These are phyloP conservation scores for Temnothorax unifasciatus DNA, from an alignment of 2,888 invertebrate genomes.

Conservation along the genomic window DNA sequence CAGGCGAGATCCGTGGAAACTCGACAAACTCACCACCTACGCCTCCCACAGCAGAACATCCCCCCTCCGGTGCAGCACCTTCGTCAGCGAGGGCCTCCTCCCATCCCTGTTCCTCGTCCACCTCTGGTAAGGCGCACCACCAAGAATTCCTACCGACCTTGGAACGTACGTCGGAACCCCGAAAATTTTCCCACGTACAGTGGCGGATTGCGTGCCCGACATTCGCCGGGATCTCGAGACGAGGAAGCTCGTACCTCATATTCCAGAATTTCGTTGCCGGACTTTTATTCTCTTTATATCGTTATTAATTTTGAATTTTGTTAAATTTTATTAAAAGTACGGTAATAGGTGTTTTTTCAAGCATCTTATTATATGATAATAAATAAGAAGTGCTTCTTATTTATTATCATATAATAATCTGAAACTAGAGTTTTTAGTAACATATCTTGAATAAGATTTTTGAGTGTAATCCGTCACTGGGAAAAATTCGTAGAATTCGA, in stretches of 20 bases:
- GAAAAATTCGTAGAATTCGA: conserved; percentile 6
- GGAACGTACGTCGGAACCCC: conserved; percentile 58
- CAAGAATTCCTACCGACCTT: conserved; percentile 71
- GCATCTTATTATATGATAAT: not conserved
- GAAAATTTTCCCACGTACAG: conserved; percentile 52
- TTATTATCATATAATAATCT: too few relatives aligned
- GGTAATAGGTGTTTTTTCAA: not conserved
- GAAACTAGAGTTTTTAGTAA: not conserved
- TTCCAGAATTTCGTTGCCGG: not conserved
- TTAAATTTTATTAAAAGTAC: not conserved
- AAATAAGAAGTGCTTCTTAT: not conserved
- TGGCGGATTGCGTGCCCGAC: conserved; percentile 3
- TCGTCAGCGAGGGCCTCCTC: conserved; percentile 84
- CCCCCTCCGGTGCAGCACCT: conserved; percentile 82
- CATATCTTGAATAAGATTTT: not conserved
- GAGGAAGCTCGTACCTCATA: not conserved
- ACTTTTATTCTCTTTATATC: not conserved
- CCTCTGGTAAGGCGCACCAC: conserved; percentile 85
- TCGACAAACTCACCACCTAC: conserved; percentile 86
- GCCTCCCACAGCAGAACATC: conserved; percentile 85
- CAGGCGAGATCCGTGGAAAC: conserved; percentile 92
- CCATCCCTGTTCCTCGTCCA: conserved; percentile 86
- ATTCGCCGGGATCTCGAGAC: not conserved
- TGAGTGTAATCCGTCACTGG: not conserved
- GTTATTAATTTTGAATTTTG: not conserved